Evolutionary conservation across 2,888 invertebrate species (phyloP).

Genomic region (Caenorhabditis sp.): DNA sequence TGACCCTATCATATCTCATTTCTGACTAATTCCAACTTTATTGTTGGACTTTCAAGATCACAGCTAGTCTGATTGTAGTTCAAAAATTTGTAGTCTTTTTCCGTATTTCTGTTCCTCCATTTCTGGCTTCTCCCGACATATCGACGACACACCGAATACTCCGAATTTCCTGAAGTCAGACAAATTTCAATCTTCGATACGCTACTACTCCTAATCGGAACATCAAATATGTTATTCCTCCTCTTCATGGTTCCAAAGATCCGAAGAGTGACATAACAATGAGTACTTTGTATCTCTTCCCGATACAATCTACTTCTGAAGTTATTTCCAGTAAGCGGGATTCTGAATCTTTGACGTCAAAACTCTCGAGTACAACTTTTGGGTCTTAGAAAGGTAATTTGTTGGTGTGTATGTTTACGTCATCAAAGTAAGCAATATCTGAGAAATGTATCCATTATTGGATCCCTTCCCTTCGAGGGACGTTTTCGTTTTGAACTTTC

Average conservation of each 20-base stretch:
- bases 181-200: constrained; percentile 17
- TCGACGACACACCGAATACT: too few relatives aligned
- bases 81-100: too few relatives aligned
- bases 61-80: too few relatives aligned
- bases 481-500: constrained; percentile 20
- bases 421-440: constrained; percentile 1
- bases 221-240: not conserved
- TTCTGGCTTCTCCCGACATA: constrained; percentile 5
- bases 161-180: too few relatives aligned
- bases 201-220: constrained; percentile 12
- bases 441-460: constrained; percentile 2
- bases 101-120: too few relatives aligned
- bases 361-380: constrained; percentile 24
- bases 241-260: constrained; percentile 8
- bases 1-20: too few relatives aligned
- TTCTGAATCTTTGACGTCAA: constrained; percentile 20
- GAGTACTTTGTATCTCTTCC: constrained; percentile 24
- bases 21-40: too few relatives aligned
- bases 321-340: constrained; percentile 12
- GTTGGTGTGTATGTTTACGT: not conserved
- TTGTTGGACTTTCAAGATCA: too few relatives aligned
- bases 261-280: not conserved
- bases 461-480: not conserved
- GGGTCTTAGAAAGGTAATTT: constrained; percentile 2
- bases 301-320: constrained; percentile 21